phyloP scores from a whole-genome alignment of 1,140 invertebrate genomes.

The Neodiprion virginianus region DNA sequence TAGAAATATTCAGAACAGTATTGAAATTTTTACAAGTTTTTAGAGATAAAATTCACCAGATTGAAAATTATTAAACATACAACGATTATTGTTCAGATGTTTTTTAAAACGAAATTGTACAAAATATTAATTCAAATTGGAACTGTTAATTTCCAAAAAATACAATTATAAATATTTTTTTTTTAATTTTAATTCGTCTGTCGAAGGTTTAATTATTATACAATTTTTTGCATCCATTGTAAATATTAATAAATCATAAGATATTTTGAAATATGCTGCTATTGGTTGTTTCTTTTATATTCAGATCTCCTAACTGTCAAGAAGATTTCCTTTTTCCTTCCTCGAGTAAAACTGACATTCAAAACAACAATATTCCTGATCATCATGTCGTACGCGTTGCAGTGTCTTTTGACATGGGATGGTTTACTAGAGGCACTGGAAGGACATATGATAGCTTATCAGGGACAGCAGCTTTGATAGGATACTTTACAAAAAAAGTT shows the following conservation, averaged over 20 bases:
- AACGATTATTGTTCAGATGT: not conserved
- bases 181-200: slow-evolving; percentile 17
- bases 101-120: not conserved
- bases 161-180: slow-evolving; percentile 19
- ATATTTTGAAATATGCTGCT: too few species aligned
- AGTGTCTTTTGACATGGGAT: slow-evolving; percentile 30
- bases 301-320: slow-evolving; percentile 16
- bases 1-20: slow-evolving; percentile 19
- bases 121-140: not conserved
- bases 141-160: not conserved
- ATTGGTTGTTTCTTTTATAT: not conserved
- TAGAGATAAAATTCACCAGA: slow-evolving; percentile 13
- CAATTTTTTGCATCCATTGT: too few species aligned
- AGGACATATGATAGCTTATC: slow-evolving; percentile 25
- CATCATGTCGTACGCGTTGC: slow-evolving; percentile 24
- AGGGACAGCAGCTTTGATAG: slow-evolving; percentile 26
- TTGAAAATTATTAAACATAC: not conserved
- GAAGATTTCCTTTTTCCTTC: slow-evolving; percentile 21
- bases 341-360: slow-evolving; percentile 17
- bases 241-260: too few species aligned
- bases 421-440: slow-evolving; percentile 20
- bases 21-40: slow-evolving; percentile 24
- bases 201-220: slow-evolving; percentile 8
- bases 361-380: slow-evolving; percentile 16
- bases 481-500: slow-evolving; percentile 15